Percentiles rank a stretch among this genome's conserved stretches.
These are phyloP conservation scores for Acleris holmiana DNA, from an alignment of 2,888 invertebrate genomes.

Conservation along the genomic window DNA sequence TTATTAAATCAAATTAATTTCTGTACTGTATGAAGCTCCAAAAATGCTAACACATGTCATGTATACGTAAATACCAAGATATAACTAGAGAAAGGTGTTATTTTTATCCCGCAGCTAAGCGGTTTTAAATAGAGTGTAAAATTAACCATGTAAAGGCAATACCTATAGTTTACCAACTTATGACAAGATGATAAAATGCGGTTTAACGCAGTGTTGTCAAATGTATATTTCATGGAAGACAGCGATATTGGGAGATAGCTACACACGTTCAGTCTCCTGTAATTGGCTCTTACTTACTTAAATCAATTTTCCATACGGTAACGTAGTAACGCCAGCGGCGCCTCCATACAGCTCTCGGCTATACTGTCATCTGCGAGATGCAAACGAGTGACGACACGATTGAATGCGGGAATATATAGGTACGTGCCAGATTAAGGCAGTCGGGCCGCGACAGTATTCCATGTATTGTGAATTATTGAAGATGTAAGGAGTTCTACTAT, in stretches of 20 bases:
- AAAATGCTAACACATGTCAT: no score
- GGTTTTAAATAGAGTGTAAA: no score
- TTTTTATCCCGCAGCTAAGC: no score
- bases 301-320: slow-evolving; percentile 22
- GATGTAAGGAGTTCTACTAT: no score
- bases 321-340: slow-evolving; percentile 1
- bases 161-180: no score
- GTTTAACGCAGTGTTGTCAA: no score
- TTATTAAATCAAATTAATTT: no score
- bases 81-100: no score
- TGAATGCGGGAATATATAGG: slow-evolving; percentile 9
- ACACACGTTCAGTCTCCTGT: slow-evolving; percentile 22
- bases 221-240: neutral
- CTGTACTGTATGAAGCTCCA: no score
- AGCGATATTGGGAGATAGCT: neutral
- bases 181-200: no score
- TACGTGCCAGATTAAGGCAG: slow-evolving; percentile 13
- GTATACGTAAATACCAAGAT: no score
- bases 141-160: no score
- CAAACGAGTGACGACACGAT: slow-evolving; percentile 2
- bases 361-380: slow-evolving; percentile 12
- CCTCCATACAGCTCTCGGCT: neutral
- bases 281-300: slow-evolving; percentile 19
- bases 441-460: slow-evolving; percentile 3
- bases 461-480: neutral